Evolutionary conservation across 2,888 invertebrate genomes (phyloP).

Genomic region (Pandemis corylana): DNA sequence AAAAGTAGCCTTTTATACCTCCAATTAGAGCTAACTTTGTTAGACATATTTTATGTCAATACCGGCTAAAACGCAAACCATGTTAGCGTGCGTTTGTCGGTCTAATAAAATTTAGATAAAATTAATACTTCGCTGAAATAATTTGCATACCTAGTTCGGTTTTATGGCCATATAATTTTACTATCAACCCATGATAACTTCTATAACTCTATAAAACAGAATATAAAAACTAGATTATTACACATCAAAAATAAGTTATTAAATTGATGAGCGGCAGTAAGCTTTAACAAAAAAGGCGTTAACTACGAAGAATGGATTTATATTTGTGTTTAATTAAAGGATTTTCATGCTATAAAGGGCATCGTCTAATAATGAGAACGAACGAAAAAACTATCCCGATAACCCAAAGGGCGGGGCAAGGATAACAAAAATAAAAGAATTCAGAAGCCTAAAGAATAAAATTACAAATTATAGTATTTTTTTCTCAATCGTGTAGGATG

Average conservation of each 20-base stretch:
- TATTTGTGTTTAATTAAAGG: constrained; percentile 80
- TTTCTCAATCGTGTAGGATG: background rate
- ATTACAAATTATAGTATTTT: constrained; percentile 8
- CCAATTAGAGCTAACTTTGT: constrained; percentile 21
- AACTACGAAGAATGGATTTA: constrained; percentile 71
- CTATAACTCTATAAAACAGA: constrained; percentile 1
- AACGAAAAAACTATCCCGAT: constrained; percentile 47
- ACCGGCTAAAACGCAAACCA: constrained; percentile 48
- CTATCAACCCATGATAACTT: constrained; percentile 6
- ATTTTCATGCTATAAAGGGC: constrained; percentile 77
- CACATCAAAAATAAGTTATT: constrained; percentile 71
- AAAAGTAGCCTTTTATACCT: constrained; percentile 44
- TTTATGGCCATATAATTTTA: constrained; percentile 2
- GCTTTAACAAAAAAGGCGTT: constrained; percentile 75
- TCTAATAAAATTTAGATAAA: constrained; percentile 29
- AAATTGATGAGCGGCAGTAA: constrained; percentile 77
- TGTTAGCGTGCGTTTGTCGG: constrained; percentile 50
- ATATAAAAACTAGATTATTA: constrained; percentile 63
- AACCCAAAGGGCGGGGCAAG: constrained; percentile 46
- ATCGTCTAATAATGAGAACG: constrained; percentile 59
- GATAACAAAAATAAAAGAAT: constrained; percentile 51
- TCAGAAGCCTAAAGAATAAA: constrained; percentile 59
- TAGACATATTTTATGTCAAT: constrained; percentile 44
- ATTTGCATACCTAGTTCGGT: constrained; percentile 6
- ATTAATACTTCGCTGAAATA: constrained; percentile 7